Evolutionary conservation across 2,113 vertebrate genomes (phyloP).

Genomic region (Rhynchopsitta pachyrhyncha): DNA sequence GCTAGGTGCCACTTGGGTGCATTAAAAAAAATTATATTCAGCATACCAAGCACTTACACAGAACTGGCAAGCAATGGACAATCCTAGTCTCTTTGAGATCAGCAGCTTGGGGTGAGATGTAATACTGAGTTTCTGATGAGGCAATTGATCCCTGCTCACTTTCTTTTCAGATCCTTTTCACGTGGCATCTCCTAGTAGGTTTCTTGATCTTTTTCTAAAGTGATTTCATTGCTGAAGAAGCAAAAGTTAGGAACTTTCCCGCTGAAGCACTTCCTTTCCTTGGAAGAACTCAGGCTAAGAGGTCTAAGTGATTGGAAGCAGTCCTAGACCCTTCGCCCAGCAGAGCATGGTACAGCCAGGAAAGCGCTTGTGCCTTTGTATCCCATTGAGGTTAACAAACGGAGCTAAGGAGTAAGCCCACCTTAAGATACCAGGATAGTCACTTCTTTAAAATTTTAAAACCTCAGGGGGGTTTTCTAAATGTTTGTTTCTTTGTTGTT

Average conservation of each 20-base stretch:
- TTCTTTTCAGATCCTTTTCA: neutral
- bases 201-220: neutral
- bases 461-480: neutral
- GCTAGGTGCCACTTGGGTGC: neutral
- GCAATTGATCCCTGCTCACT: neutral
- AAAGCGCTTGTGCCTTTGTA: neutral
- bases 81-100: neutral
- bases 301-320: neutral
- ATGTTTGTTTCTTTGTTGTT: neutral
- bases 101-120: neutral
- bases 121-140: neutral
- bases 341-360: neutral
- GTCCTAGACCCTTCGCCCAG: neutral
- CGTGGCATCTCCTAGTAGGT: neutral
- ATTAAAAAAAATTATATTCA: neutral
- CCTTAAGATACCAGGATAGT: neutral
- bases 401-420: neutral
- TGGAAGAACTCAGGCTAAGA: neutral
- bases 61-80: neutral
- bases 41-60: neutral
- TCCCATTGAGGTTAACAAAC: neutral
- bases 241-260: neutral
- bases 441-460: neutral
- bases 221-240: neutral
- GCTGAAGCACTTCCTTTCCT: neutral